phyloP scores from a whole-genome alignment of 2,797 vertebrate species.

The Acipenser transmontanus region DNA sequence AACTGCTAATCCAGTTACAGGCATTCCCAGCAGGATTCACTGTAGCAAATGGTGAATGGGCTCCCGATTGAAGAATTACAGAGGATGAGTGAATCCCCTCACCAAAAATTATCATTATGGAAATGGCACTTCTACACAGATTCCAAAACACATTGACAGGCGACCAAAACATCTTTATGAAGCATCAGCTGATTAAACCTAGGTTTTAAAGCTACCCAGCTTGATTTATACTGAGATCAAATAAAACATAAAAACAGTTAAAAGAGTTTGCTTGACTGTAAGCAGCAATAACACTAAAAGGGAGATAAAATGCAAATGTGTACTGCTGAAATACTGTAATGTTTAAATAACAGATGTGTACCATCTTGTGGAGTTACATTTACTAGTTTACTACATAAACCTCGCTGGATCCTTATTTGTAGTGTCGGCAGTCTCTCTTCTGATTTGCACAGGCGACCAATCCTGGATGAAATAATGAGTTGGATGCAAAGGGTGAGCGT shows the following conservation, averaged over 20 bases:
- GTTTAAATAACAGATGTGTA: conserved; percentile 51
- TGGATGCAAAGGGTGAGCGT: conserved; percentile 27
- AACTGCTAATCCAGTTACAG: too few relatives aligned
- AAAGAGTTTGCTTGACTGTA: not conserved
- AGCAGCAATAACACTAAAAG: conserved; percentile 6
- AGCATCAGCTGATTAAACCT: not conserved
- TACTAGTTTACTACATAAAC: conserved; percentile 34
- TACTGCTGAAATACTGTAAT: conserved; percentile 3
- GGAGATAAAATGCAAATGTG: not conserved
- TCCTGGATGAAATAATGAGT: conserved; percentile 26
- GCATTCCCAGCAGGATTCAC: too few relatives aligned
- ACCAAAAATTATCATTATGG: not conserved
- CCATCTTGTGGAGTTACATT: conserved; percentile 36
- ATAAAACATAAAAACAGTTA: not conserved
- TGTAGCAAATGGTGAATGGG: too few relatives aligned
- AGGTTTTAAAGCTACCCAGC: not conserved
- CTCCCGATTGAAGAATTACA: not conserved
- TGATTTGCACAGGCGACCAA: conserved; percentile 24
- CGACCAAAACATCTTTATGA: not conserved
- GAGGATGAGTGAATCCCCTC: not conserved
- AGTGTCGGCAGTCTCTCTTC: conserved; percentile 27
- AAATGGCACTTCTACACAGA: not conserved
- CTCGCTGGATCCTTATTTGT: conserved; percentile 32
- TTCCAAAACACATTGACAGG: not conserved
- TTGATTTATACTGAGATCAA: not conserved